Evolutionary conservation across 2,797 vertebrate genomes (phyloP).

Genomic region (Nasua narica): DNA sequence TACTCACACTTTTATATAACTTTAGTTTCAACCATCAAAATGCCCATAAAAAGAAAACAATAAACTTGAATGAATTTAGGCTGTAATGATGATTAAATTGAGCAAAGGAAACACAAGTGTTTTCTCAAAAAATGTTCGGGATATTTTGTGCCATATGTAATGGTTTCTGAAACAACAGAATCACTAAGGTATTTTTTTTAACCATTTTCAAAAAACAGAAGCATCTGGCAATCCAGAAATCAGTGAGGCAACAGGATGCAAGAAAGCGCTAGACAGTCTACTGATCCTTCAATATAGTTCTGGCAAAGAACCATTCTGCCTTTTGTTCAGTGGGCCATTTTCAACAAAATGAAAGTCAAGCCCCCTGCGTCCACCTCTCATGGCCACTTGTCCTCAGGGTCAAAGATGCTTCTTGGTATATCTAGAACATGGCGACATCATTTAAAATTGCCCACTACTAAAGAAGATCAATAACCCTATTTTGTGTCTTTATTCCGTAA

Average conservation of each 20-base stretch:
- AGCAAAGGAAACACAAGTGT: conserved; percentile 53
- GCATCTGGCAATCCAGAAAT: conserved; percentile 65
- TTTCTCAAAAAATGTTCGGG: conserved; percentile 46
- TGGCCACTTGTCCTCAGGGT: neutral
- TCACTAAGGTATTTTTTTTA: conserved; percentile 63
- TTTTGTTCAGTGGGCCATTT: conserved; percentile 42
- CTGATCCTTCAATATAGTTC: conserved; percentile 6
- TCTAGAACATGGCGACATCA: neutral
- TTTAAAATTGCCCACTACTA: conserved; percentile 5
- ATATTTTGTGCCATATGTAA: conserved; percentile 60
- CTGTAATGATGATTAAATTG: conserved; percentile 42
- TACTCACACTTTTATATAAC: conserved; percentile 18
- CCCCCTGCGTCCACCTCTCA: neutral
- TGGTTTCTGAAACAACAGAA: conserved; percentile 67
- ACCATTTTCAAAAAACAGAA: conserved; percentile 49
- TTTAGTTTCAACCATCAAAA: conserved; percentile 60
- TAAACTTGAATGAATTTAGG: conserved; percentile 45
- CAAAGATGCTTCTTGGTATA: neutral
- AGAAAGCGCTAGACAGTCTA: conserved; percentile 54
- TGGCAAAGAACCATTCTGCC: conserved; percentile 41
- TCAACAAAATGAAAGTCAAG: neutral
- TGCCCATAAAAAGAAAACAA: conserved; percentile 48
- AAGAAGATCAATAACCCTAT: neutral
- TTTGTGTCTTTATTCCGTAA: neutral
- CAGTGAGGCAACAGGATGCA: conserved; percentile 54